Percentiles rank a stretch among this genome's conserved stretches.
Conservation (phyloP, 2,113 vertebrate genomes). For the Cricetomys ansorgei region DNA sequence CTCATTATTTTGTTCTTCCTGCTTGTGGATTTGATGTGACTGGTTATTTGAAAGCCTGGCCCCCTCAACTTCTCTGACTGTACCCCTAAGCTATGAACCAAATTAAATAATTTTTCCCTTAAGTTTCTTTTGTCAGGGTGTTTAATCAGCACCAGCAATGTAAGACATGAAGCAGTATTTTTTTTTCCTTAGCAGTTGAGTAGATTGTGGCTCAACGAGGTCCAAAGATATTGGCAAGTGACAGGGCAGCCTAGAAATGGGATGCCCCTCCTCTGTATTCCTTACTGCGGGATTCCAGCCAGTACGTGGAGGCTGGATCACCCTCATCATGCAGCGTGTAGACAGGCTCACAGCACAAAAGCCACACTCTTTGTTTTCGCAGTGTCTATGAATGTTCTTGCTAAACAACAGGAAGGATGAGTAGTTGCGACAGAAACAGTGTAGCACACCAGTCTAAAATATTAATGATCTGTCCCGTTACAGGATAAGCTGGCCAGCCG, state of each 20-base stretch:
- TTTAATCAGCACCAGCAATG: background rate
- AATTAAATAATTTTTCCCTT: background rate
- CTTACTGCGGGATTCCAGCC: background rate
- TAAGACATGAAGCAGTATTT: background rate
- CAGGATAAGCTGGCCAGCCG: background rate
- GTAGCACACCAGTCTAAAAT: background rate
- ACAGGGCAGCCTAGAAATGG: background rate
- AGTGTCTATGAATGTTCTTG: background rate
- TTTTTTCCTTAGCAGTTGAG: background rate
- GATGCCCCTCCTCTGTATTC: background rate
- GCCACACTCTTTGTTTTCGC: background rate
- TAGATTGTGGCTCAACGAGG: background rate
- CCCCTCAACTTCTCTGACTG: background rate
- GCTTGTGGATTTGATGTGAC: too few species aligned
- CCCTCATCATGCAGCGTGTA: background rate
- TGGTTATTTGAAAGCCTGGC: background rate
- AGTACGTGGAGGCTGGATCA: too few species aligned
- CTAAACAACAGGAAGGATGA: background rate
- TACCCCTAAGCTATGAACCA: too few species aligned
- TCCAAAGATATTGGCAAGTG: background rate
- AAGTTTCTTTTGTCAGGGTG: background rate
- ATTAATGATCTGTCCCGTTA: background rate
- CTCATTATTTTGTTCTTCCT: too few species aligned
- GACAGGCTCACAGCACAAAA: background rate
- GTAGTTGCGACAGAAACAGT: background rate